Conservation (phyloP, 1,140 invertebrate genomes). For the Caenorhabditis tropicalis region DNA sequence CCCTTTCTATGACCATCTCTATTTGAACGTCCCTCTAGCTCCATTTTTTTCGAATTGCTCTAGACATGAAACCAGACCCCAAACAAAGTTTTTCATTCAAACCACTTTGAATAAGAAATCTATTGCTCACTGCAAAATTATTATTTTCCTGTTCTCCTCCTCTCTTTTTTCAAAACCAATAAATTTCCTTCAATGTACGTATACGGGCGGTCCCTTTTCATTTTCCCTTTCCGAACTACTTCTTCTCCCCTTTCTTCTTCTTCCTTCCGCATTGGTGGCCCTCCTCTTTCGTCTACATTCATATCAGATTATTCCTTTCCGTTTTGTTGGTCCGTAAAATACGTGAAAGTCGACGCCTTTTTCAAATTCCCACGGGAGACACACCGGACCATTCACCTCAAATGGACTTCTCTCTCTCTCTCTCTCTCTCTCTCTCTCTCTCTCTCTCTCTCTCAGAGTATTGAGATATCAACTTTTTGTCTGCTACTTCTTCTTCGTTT, state of each 20-base stretch:
- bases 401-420: no score
- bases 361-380: constrained; percentile 1
- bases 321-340: background rate
- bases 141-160: background rate
- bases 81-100: no score
- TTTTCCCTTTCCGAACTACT: background rate
- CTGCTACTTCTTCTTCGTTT: background rate
- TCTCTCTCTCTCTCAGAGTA: no score
- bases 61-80: no score
- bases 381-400: background rate
- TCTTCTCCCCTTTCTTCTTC: background rate
- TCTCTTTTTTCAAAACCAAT: background rate
- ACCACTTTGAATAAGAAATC: no score
- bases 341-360: background rate
- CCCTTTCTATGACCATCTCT: no score
- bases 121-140: no score
- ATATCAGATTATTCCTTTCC: background rate
- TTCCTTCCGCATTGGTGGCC: background rate
- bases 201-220: background rate
- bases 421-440: no score
- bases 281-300: constrained; percentile 27
- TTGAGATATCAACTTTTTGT: background rate
- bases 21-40: no score
- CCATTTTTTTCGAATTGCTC: no score
- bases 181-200: background rate